These are phyloP conservation scores for Cantharis flavilabris DNA, from an alignment of 2,888 invertebrate genomes.

Conservation along the genomic window DNA sequence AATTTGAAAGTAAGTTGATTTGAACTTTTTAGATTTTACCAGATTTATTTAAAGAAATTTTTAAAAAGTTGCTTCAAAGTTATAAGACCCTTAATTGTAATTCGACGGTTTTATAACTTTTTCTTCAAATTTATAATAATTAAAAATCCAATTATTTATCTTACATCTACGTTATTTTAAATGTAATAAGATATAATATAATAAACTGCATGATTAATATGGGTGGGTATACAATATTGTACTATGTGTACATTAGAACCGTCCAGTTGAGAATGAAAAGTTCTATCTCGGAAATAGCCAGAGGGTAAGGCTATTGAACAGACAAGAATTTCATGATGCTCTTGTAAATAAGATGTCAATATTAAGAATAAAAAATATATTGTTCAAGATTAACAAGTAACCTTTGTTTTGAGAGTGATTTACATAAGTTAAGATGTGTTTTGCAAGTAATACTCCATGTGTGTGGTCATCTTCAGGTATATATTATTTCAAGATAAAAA, in stretches of 20 bases:
- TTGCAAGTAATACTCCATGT: slow-evolving; percentile 14
- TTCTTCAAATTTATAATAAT: neutral
- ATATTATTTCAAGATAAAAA: slow-evolving; percentile 24
- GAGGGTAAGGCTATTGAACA: slow-evolving; percentile 4
- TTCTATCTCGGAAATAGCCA: slow-evolving; percentile 12
- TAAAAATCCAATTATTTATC: neutral
- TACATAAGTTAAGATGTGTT: slow-evolving; percentile 13
- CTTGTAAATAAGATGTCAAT: slow-evolving; percentile 20
- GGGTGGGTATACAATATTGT: neutral
- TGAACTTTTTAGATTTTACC: slow-evolving; percentile 15
- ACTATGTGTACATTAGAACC: neutral
- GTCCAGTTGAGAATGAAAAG: neutral
- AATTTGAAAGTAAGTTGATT: slow-evolving; percentile 23
- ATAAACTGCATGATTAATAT: neutral
- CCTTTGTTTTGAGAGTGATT: slow-evolving; percentile 14
- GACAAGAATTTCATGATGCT: slow-evolving; percentile 11
- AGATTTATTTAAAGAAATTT: slow-evolving; percentile 2
- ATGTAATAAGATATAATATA: neutral
- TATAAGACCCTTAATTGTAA: neutral
- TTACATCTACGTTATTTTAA: no score
- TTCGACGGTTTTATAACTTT: neutral
- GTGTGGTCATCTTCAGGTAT: slow-evolving; percentile 14
- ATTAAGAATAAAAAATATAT: slow-evolving; percentile 15
- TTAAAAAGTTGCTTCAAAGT: neutral
- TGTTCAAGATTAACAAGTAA: slow-evolving; percentile 19